These are phyloP conservation scores for Alfaro cultratus DNA, from an alignment of 2,797 vertebrate genomes.

Conservation along the genomic window DNA sequence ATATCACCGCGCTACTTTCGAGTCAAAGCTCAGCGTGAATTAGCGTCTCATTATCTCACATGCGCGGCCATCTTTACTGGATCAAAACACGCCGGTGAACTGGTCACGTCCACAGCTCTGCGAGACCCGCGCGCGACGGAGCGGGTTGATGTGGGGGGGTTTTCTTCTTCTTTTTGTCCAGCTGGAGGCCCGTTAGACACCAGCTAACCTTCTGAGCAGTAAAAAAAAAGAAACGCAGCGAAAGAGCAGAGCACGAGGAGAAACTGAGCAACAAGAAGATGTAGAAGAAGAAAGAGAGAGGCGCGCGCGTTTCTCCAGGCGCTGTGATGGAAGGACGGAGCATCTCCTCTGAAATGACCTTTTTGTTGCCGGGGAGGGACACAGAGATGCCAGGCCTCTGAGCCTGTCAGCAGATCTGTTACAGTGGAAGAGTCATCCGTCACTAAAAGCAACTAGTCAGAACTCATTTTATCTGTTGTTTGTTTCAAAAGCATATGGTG, in stretches of 20 bases:
- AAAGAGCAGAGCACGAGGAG: constrained; percentile 43
- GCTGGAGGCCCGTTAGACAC: constrained; percentile 41
- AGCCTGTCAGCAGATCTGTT: constrained; percentile 61
- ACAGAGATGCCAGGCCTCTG: constrained; percentile 65
- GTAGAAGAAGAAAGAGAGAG: background rate
- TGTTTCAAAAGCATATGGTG: constrained; percentile 18
- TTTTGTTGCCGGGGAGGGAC: constrained; percentile 65
- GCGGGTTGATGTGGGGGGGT: background rate
- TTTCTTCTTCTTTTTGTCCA: constrained; percentile 8
- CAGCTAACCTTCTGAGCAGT: constrained; percentile 24
- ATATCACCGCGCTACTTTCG: constrained; percentile 56
- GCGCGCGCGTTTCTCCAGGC: constrained; percentile 55
- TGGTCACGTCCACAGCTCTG: constrained; percentile 45
- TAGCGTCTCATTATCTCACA: constrained; percentile 67
- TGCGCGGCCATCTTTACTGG: constrained; percentile 63
- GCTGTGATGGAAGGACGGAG: constrained; percentile 65
- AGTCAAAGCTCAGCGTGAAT: constrained; percentile 62
- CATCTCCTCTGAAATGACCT: constrained; percentile 73
- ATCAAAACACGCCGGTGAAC: constrained; percentile 64
- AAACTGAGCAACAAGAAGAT: constrained; percentile 23
- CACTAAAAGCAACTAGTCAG: constrained; percentile 46
- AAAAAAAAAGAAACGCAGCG: constrained; percentile 14
- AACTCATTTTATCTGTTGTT: constrained; percentile 23
- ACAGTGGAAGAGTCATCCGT: constrained; percentile 45
- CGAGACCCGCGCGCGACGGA: background rate